Evolutionary conservation across 2,113 vertebrate genomes (phyloP).

Genomic region (Catagonus wagneri): DNA sequence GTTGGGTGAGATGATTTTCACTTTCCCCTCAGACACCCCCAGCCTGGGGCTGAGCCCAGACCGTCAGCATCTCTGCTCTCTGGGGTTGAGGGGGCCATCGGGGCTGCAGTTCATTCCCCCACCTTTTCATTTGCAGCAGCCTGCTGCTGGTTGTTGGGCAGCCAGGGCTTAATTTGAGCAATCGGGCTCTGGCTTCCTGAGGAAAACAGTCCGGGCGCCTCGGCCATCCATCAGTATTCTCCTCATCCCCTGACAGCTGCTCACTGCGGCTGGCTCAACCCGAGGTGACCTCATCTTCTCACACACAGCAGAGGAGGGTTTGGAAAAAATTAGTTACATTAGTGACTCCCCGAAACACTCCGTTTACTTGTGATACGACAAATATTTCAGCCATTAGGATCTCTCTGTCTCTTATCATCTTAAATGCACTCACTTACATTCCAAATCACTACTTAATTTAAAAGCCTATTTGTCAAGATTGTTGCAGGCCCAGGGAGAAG

Average conservation of each 20-base stretch:
- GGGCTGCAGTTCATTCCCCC: not conserved
- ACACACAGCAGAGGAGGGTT: conserved; percentile 91
- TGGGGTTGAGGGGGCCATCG: not conserved
- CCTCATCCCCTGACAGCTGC: conserved; percentile 93
- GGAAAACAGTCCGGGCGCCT: conserved; percentile 72
- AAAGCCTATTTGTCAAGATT: conserved; percentile 90
- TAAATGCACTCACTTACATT: conserved; percentile 99
- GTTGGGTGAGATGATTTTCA: not conserved
- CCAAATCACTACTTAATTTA: conserved; percentile 98
- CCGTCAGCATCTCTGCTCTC: not conserved
- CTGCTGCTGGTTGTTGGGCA: conserved; percentile 66
- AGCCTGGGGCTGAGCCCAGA: not conserved
- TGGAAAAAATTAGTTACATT: conserved; percentile 99
- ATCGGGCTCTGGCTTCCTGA: conserved; percentile 73
- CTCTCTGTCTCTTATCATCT: conserved; percentile 98
- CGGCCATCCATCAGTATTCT: conserved; percentile 89
- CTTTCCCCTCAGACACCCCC: not conserved
- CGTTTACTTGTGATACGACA: conserved; percentile 98
- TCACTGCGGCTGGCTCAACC: conserved; percentile 95
- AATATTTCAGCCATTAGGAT: conserved; percentile 99
- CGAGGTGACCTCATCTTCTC: conserved; percentile 96
- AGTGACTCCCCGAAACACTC: conserved; percentile 91
- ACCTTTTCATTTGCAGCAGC: conserved; percentile 70
- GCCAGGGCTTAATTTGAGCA: conserved; percentile 83
- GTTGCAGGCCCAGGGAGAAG: conserved; percentile 81